These are phyloP conservation scores for Dromius quadrimaculatus DNA, from an alignment of 2,888 invertebrate genomes.

Conservation along the genomic window DNA sequence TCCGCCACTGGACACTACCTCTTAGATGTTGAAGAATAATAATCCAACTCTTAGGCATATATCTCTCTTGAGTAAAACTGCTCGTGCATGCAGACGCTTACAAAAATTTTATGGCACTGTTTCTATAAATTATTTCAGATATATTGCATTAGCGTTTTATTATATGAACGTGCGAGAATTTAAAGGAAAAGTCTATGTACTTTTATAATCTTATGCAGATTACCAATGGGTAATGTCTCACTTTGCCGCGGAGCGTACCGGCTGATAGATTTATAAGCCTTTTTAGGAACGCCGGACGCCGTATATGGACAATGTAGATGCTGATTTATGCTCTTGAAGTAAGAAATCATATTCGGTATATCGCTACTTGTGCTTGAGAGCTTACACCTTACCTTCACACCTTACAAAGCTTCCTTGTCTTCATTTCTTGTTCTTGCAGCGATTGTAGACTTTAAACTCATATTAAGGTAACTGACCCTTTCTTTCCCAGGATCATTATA, in stretches of 20 bases:
- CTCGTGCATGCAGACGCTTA: constrained; percentile 48
- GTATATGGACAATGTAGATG: constrained; percentile 52
- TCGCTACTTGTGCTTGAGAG: constrained; percentile 32
- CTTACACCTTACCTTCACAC: constrained; percentile 1
- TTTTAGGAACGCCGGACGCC: constrained; percentile 42
- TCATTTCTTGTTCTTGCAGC: neutral
- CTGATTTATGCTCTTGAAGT: constrained; percentile 42
- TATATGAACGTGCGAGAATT: constrained; percentile 52
- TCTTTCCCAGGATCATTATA: constrained; percentile 13
- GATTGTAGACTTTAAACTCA: too few species aligned
- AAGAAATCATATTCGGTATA: constrained; percentile 51
- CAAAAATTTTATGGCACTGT: constrained; percentile 49
- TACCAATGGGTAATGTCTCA: constrained; percentile 51
- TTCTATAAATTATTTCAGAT: constrained; percentile 53
- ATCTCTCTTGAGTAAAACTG: constrained; percentile 34
- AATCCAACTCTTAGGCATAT: neutral
- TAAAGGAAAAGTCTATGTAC: constrained; percentile 45
- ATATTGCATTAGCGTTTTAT: constrained; percentile 53
- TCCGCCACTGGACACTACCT: too few species aligned
- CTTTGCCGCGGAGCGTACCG: constrained; percentile 40
- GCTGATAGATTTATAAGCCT: constrained; percentile 51
- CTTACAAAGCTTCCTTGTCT: neutral
- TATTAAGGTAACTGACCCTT: constrained; percentile 4
- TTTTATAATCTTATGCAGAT: constrained; percentile 48
- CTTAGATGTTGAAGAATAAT: too few species aligned